Percentiles rank a stretch among this genome's conserved stretches.
phyloP scores from a whole-genome alignment of 2,113 vertebrate species.

The Bujurquina vittata region DNA sequence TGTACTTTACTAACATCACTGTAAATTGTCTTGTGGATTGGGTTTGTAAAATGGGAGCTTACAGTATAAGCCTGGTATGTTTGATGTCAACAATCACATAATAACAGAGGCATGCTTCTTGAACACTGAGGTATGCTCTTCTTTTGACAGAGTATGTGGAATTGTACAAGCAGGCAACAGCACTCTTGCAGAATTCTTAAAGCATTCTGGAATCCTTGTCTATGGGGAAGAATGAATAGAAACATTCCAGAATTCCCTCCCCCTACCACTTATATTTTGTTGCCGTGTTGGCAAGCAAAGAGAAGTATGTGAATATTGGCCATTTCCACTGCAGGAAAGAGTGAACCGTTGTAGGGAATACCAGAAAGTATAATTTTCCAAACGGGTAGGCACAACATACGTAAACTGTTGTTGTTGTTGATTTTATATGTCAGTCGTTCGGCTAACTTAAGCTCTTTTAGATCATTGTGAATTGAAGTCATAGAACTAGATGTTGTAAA shows the following conservation, averaged over 20 bases:
- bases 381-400: too few species aligned
- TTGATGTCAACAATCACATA: slow-evolving; percentile 7
- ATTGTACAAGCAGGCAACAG: slow-evolving; percentile 3
- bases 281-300: slow-evolving; percentile 4
- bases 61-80: neutral
- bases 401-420: neutral
- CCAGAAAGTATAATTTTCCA: neutral
- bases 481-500: neutral
- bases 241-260: neutral
- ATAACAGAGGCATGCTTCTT: slow-evolving; percentile 49
- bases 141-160: neutral
- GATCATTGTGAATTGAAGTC: neutral
- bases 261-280: neutral
- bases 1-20: neutral
- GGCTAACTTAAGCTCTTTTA: neutral
- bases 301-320: neutral
- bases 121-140: slow-evolving; percentile 9
- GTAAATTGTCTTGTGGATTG: neutral
- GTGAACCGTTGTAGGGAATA: neutral
- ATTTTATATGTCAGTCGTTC: neutral
- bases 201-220: neutral
- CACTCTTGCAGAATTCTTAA: neutral
- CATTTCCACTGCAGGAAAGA: neutral
- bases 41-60: neutral
- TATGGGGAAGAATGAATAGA: neutral